Base-by-base conservation (phyloP, 2,113 vertebrate species). In the Oryzias melastigma region DNA sequence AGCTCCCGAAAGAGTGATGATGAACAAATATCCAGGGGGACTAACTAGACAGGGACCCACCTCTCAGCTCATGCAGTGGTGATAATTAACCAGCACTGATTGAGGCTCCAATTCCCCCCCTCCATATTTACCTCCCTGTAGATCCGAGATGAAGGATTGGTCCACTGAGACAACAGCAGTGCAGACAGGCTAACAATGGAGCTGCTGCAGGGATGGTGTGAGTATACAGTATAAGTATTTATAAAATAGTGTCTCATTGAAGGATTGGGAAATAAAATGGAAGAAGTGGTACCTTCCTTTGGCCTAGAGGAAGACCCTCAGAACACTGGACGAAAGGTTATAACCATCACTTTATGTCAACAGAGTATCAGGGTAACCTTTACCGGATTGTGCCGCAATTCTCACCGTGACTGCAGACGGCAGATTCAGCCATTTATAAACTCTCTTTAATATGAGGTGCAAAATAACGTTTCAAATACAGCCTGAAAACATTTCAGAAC, bases 1-100 rank as follows among this genome's bases (percentile, higher is more conserved):
- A 59, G 43, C 47, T 24, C 62, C 48, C 46, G 20, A 70, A 64
- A 66, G 25, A 62, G 41, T 65, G 42, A 78, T 17, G 50, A 49
- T 57, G 55, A 53, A 76, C 46, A 67, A 64, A 40, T 55, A 69
- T 77, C 64, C 69, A 47, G 48, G 75, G 55, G 75, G 81, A 64
- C 40, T 49, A 70, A 51, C 46, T 46, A 69, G 58, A 75, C 45
- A 44, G 62, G 65, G 68, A 67, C 72, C 55, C 72, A 73, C 74
- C 73, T 58, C 77, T 83, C 82, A 84, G 80, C 76, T 87, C 77
- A 48, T 72, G 48, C 68, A 75, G 77, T 87, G 80, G 81, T 70
- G 83, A 81, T 88, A 90, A 91, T 91, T 89, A 92, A 87, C 76
- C 75, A 73, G 82, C 59, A 71, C 73, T 86, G 87, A 90, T 84